phyloP scores from a whole-genome alignment of 2,797 vertebrate genomes.

The Sebastiscus albofasciatus region DNA sequence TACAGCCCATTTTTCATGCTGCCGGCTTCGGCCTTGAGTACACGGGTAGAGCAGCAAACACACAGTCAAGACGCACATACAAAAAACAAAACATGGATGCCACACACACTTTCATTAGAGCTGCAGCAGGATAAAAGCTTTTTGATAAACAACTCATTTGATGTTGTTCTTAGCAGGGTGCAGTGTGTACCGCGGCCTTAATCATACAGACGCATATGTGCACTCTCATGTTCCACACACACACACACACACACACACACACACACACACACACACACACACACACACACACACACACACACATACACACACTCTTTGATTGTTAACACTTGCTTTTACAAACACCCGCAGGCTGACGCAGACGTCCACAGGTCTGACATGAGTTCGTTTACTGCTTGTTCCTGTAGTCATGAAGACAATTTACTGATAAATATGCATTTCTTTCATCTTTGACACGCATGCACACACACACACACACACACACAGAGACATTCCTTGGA shows the following conservation, averaged over 20 bases:
- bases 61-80: conserved; percentile 15
- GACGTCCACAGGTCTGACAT: conserved; percentile 12
- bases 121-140: conserved; percentile 78
- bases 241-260: conserved; percentile 23
- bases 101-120: conserved; percentile 49
- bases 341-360: conserved; percentile 8
- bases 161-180: conserved; percentile 65
- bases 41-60: conserved; percentile 37
- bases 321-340: conserved; percentile 25
- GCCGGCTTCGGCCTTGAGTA: conserved; percentile 52
- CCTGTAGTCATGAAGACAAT: conserved; percentile 32
- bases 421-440: conserved; percentile 24
- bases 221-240: not conserved
- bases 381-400: conserved; percentile 32
- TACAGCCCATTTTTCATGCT: conserved; percentile 76
- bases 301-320: conserved; percentile 26
- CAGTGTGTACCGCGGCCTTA: conserved; percentile 41
- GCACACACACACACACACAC: not conserved
- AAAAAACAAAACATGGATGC: not conserved
- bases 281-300: conserved; percentile 16
- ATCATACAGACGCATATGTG: conserved; percentile 38
- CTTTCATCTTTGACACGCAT: conserved; percentile 13
- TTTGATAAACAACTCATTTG: conserved; percentile 81
- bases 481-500: conserved; percentile 13
- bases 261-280: conserved; percentile 8